Percentiles rank a stretch among this genome's conserved stretches.
Evolutionary conservation across 2,113 vertebrate species (phyloP).

Genomic region (Tautogolabrus adspersus): DNA sequence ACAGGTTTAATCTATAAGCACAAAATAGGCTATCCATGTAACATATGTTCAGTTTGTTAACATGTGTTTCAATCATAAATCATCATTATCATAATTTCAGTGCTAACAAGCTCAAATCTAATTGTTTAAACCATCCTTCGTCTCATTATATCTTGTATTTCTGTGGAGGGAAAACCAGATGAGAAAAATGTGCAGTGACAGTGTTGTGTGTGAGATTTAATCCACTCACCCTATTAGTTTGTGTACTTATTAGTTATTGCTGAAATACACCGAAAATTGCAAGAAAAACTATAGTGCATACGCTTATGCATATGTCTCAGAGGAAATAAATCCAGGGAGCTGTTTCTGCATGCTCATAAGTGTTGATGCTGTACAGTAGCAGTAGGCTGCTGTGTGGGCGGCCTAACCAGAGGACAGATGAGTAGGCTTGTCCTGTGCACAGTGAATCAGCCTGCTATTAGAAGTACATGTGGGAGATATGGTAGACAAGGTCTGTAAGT

Average conservation of each 20-base stretch:
- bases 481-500: conserved; percentile 55
- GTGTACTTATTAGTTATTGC: neutral
- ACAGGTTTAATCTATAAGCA: neutral
- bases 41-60: neutral
- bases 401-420: conserved; percentile 64
- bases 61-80: neutral
- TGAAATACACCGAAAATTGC: neutral
- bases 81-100: neutral
- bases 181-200: neutral
- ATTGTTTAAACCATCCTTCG: neutral
- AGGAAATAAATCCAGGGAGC: conserved; percentile 39
- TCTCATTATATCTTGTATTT: neutral
- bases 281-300: neutral
- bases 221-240: neutral
- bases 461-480: conserved; percentile 64
- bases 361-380: conserved; percentile 57
- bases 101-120: neutral
- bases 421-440: conserved; percentile 66
- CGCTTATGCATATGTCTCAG: conserved; percentile 45
- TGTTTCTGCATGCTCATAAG: conserved; percentile 39
- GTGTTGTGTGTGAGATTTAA: neutral
- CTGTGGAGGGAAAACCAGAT: neutral
- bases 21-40: neutral
- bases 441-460: conserved; percentile 79
- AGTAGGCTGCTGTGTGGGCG: conserved; percentile 70